Conservation (phyloP, 2,113 vertebrate species). For the Phalacrocorax carbo region DNA sequence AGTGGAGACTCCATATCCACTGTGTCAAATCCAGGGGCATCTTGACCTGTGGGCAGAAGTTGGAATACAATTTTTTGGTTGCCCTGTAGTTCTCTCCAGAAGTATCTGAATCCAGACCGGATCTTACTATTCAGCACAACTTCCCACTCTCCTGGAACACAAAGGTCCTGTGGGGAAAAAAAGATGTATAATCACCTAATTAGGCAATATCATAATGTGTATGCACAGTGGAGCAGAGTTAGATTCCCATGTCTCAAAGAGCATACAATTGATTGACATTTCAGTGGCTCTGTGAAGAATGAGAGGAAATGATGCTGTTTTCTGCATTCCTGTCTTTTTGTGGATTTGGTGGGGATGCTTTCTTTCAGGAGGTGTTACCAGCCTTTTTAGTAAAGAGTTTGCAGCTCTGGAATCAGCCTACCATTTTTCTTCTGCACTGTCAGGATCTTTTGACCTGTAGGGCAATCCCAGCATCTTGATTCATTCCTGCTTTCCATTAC, state of each 20-base stretch:
- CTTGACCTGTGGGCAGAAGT: neutral
- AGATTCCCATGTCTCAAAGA: neutral
- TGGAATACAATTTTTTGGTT: neutral
- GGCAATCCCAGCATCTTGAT: neutral
- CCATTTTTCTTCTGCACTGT: neutral
- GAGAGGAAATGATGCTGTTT: neutral
- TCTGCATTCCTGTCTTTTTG: neutral
- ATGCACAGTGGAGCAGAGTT: neutral
- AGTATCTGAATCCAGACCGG: neutral
- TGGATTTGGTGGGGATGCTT: neutral
- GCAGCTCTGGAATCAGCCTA: neutral
- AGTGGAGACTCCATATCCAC: neutral
- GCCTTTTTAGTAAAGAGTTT: neutral
- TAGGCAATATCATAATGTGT: neutral
- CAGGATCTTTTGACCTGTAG: neutral
- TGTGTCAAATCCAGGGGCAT: neutral
- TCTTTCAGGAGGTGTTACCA: neutral
- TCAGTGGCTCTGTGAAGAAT: neutral
- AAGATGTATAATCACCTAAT: neutral
- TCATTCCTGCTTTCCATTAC: neutral
- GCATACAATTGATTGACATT: neutral
- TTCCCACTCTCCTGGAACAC: neutral
- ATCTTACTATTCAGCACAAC: neutral
- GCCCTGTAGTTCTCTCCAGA: neutral
- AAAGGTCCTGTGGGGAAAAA: neutral